Evolutionary conservation across 2,113 vertebrate genomes (phyloP).

Genomic region (Macaca fascicularis): T2T-MFA8v1.1 NC_088380.1:86084001-86084500

Average conservation of each 20-base stretch:
- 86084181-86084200: neutral
- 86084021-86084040: conserved; percentile 20
- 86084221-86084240: neutral
- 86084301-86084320: neutral
- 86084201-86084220: neutral
- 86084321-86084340: neutral
- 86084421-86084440: conserved; percentile 16
- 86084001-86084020: conserved; percentile 21
- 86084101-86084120: neutral
- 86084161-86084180: neutral
- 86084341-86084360: neutral
- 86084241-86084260: neutral
- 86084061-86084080: neutral
- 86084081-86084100: neutral
- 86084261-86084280: neutral
- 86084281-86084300: neutral
- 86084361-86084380: neutral
- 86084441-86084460: conserved; percentile 25
- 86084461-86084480: neutral
- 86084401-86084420: neutral
- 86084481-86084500: neutral
- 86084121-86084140: neutral
- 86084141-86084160: neutral
- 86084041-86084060: conserved; percentile 11
- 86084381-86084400: neutral